These are phyloP conservation scores for Hoplias malabaricus DNA, from an alignment of 2,113 vertebrate genomes.

Conservation along the genomic window DNA sequence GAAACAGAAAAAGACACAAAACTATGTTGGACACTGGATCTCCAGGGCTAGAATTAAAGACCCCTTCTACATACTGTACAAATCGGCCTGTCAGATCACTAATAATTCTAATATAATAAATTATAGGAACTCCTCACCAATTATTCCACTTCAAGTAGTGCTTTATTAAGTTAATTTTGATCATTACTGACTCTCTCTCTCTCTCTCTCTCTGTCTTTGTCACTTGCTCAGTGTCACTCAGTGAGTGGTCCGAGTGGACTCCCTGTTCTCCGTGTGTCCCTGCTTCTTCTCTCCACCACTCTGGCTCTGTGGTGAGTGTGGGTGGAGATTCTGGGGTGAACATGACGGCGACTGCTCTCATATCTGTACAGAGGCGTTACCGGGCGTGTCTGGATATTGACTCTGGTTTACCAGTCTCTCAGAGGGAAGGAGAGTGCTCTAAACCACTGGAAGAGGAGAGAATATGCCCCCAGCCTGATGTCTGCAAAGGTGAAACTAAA, in stretches of 20 bases:
- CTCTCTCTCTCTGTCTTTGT: not conserved
- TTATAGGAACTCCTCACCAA: not conserved
- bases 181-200: not conserved
- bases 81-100: not conserved
- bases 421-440: slow-evolving; percentile 60
- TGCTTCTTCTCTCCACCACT: slow-evolving; percentile 2
- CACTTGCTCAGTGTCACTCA: slow-evolving; percentile 70
- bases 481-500: slow-evolving; percentile 73
- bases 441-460: slow-evolving; percentile 72
- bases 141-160: not conserved
- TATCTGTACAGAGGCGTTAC: slow-evolving; percentile 78
- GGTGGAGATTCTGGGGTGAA: not conserved
- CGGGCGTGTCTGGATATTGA: slow-evolving; percentile 81
- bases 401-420: slow-evolving; percentile 66
- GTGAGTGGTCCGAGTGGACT: slow-evolving; percentile 85
- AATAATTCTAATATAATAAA: too few species aligned
- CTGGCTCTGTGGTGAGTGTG: not conserved
- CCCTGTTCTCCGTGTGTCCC: slow-evolving; percentile 79
- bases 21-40: too few species aligned
- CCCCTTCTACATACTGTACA: not conserved
- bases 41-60: too few species aligned
- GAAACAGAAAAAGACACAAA: too few species aligned
- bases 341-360: slow-evolving; percentile 26
- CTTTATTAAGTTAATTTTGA: not conserved
- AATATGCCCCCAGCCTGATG: slow-evolving; percentile 69